Percentiles rank a stretch among this genome's conserved stretches.
These are phyloP conservation scores for Atractosteus spatula DNA, from an alignment of 2,113 vertebrate species.

Conservation along the genomic window DNA sequence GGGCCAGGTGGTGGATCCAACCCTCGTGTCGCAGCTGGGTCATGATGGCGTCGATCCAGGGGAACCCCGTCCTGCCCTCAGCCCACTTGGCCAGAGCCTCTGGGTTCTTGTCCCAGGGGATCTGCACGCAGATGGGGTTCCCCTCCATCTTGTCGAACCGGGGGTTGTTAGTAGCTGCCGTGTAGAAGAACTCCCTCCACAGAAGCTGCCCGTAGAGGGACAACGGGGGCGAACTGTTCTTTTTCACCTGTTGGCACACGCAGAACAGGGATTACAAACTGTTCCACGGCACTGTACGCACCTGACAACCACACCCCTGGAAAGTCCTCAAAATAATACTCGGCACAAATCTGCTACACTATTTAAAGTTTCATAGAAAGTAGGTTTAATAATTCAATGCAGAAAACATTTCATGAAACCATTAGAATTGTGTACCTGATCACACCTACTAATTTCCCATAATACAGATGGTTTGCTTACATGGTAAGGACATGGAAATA, in stretches of 20 bases:
- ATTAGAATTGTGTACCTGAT: no score
- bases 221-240: conserved; percentile 83
- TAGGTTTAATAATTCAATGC: no score
- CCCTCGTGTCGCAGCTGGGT: conserved; percentile 94
- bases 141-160: conserved; percentile 98
- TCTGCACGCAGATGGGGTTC: conserved; percentile 92
- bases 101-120: conserved; percentile 92
- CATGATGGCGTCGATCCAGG: conserved; percentile 98
- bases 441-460: no score
- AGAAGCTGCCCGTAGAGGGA: conserved; percentile 91
- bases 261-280: neutral
- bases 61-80: conserved; percentile 90
- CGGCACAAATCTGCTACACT: no score
- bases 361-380: no score
- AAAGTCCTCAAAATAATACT: no score
- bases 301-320: no score
- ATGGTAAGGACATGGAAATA: no score
- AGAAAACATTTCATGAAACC: no score
- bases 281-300: no score
- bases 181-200: conserved; percentile 97
- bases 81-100: conserved; percentile 96
- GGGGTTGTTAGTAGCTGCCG: conserved; percentile 87
- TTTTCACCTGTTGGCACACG: conserved; percentile 77
- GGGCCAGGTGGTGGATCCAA: conserved; percentile 96
- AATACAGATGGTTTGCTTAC: no score